These are phyloP conservation scores for Clarias batrachus DNA, from an alignment of 2,113 vertebrate species.

Conservation along the genomic window DNA sequence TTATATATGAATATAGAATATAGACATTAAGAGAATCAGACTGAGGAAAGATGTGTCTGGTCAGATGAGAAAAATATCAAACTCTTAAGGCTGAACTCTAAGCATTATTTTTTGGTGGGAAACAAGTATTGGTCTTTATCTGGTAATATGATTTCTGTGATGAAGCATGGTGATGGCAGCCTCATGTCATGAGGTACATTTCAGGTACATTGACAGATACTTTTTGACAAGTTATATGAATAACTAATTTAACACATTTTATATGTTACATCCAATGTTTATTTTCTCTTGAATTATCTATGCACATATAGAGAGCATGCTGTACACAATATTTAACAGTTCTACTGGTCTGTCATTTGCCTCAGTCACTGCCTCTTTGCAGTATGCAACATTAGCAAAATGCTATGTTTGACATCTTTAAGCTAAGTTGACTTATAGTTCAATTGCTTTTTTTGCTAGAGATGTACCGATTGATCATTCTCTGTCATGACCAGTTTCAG, in stretches of 20 bases:
- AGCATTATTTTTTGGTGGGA: neutral
- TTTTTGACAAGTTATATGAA: neutral
- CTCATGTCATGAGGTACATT: neutral
- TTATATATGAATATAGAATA: too few relatives aligned
- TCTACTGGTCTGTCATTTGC: neutral
- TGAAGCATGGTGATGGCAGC: neutral
- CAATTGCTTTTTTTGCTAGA: neutral
- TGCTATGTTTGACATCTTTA: neutral
- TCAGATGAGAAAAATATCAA: neutral
- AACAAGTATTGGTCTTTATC: neutral
- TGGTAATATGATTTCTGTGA: neutral
- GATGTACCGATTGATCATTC: too few relatives aligned
- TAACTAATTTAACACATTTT: neutral
- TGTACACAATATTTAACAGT: neutral
- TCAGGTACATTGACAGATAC: neutral
- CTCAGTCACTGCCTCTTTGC: neutral
- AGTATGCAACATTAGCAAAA: neutral
- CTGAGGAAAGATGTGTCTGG: neutral
- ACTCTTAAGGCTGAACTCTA: neutral
- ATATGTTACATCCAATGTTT: neutral
- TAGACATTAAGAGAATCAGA: neutral
- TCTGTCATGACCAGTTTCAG: too few relatives aligned
- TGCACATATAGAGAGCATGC: neutral
- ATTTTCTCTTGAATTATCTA: neutral
- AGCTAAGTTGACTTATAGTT: neutral